phyloP scores from a whole-genome alignment of 2,797 vertebrate genomes.

The Apodemus agrarius region DNA sequence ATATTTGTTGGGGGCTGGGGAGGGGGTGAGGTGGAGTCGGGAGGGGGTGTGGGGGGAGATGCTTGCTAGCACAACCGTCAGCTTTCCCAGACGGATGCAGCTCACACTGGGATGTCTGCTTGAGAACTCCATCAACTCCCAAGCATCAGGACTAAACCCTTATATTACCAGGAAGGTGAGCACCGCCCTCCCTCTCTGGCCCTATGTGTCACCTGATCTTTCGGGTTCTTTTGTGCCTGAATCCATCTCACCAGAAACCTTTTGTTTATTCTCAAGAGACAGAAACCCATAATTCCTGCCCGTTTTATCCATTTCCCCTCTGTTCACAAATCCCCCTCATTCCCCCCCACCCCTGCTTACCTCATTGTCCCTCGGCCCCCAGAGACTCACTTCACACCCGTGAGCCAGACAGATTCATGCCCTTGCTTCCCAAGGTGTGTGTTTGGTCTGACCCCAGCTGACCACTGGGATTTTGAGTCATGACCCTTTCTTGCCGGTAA shows the following conservation, averaged over 20 bases:
- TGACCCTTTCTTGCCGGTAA: conserved; percentile 19
- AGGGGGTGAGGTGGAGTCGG: too few relatives aligned
- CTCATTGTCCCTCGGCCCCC: conserved; percentile 67
- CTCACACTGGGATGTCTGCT: conserved; percentile 54
- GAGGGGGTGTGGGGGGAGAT: neutral
- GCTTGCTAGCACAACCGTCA: conserved; percentile 62
- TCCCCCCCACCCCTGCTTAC: conserved; percentile 64
- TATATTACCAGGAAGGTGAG: conserved; percentile 49
- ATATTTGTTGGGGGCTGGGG: conserved; percentile 57
- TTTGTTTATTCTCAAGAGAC: conserved; percentile 65
- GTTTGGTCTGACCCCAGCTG: conserved; percentile 73
- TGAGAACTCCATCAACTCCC: conserved; percentile 64
- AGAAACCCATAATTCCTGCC: conserved; percentile 72
- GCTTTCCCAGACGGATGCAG: conserved; percentile 53
- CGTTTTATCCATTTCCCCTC: conserved; percentile 69
- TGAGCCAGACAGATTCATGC: conserved; percentile 78
- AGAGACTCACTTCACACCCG: conserved; percentile 75
- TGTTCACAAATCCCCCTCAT: conserved; percentile 64
- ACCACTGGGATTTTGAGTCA: conserved; percentile 61
- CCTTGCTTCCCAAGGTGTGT: conserved; percentile 70
- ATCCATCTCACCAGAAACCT: conserved; percentile 65
- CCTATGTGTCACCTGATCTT: conserved; percentile 58
- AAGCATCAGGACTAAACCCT: conserved; percentile 67
- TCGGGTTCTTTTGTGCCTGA: conserved; percentile 14
- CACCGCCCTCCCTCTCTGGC: conserved; percentile 32